Evolutionary conservation across 2,888 invertebrate species (phyloP).

Genomic region (Andricus curvator): DNA sequence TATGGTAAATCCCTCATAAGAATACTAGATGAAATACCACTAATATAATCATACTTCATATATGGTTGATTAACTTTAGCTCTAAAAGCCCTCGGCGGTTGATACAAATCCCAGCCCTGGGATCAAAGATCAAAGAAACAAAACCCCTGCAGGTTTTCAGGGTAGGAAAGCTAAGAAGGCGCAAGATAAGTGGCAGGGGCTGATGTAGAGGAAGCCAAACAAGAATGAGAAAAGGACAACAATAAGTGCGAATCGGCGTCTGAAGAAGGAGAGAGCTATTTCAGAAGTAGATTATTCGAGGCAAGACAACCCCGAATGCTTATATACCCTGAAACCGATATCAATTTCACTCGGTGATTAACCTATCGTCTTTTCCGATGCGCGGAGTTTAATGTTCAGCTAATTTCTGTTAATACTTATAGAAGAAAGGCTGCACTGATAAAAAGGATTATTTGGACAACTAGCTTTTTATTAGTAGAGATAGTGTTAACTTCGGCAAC

Average conservation of each 20-base stretch:
- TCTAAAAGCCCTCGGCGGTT: slow-evolving; percentile 63
- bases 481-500: too few species aligned
- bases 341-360: slow-evolving; percentile 60
- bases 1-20: slow-evolving; percentile 66
- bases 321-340: slow-evolving; percentile 62
- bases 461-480: too few species aligned
- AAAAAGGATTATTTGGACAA: too few species aligned
- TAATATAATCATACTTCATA: slow-evolving; percentile 73
- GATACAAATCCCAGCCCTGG: slow-evolving; percentile 53
- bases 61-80: slow-evolving; percentile 73
- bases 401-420: neutral
- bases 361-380: slow-evolving; percentile 47
- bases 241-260: slow-evolving; percentile 55
- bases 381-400: slow-evolving; percentile 48
- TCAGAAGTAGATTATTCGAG: slow-evolving; percentile 70
- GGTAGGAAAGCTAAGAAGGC: slow-evolving; percentile 51
- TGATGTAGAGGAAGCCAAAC: slow-evolving; percentile 53
- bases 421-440: too few species aligned
- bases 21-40: slow-evolving; percentile 72
- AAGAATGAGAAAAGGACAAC: slow-evolving; percentile 51
- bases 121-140: slow-evolving; percentile 45
- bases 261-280: slow-evolving; percentile 51
- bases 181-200: slow-evolving; percentile 56
- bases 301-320: slow-evolving; percentile 70
- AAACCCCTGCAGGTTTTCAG: neutral